phyloP scores from a whole-genome alignment of 1,140 invertebrate genomes.

The Holcopasites calliopsidis region DNA sequence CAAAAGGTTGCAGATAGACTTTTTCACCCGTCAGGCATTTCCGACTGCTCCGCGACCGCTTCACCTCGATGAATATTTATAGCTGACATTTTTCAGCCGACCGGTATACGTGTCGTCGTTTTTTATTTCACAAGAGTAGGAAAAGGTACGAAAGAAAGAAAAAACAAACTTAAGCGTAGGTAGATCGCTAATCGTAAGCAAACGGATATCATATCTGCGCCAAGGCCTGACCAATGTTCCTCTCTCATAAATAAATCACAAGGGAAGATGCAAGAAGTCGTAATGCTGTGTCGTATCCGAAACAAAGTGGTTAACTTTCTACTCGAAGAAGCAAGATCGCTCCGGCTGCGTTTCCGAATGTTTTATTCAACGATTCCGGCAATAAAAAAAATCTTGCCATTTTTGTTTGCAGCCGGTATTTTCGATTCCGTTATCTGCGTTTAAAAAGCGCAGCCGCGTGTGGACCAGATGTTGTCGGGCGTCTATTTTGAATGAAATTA shows the following conservation, averaged over 20 bases:
- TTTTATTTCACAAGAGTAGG: not conserved
- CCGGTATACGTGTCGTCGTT: not conserved
- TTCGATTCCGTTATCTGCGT: not conserved
- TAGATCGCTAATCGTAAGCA: not conserved
- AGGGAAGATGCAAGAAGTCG: no score
- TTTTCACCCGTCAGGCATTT: not conserved
- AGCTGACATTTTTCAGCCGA: not conserved
- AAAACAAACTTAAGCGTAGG: not conserved
- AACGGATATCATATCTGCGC: not conserved
- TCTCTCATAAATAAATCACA: no score
- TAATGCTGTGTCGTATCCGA: not conserved
- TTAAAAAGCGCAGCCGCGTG: no score
- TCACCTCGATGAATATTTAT: conserved; percentile 9
- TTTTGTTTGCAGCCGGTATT: not conserved
- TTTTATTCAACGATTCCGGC: not conserved
- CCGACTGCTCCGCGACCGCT: not conserved
- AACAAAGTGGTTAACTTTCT: not conserved
- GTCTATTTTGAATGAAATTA: not conserved
- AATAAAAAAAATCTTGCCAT: no score
- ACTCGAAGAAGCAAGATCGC: not conserved
- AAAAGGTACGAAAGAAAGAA: no score
- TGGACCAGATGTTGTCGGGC: no score
- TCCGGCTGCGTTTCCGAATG: not conserved
- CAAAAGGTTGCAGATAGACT: not conserved
- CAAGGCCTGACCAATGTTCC: no score